These are phyloP conservation scores for Pseudorhiza aurosa DNA, from an alignment of 30 jellyfish, hydroid and myxozoan genomes.

Conservation along the genomic window DNA sequence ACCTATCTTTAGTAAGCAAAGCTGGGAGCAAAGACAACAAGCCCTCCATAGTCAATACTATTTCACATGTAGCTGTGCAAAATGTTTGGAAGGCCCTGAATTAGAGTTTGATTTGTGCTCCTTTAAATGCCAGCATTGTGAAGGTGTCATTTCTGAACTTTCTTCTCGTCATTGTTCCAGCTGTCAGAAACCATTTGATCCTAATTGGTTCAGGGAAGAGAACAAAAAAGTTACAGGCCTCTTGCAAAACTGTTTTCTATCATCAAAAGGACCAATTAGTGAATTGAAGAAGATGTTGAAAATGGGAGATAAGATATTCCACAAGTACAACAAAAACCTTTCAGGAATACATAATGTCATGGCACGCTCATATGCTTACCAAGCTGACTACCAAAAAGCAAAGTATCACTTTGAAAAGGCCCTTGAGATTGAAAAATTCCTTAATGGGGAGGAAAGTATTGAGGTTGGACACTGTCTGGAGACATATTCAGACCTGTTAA, in stretches of 20 bases:
- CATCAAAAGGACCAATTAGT: constrained; percentile 6
- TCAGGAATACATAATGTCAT: constrained; percentile 65
- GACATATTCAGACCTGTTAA: constrained; percentile 71
- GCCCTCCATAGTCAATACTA: constrained; percentile 56
- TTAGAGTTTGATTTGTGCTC: not conserved
- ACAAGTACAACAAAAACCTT: constrained; percentile 32
- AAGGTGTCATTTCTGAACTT: constrained; percentile 6
- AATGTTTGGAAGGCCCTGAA: constrained; percentile 42
- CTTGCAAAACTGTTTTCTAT: not conserved
- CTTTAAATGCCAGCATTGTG: constrained; percentile 46
- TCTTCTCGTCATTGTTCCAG: not conserved
- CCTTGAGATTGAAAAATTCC: constrained; percentile 22
- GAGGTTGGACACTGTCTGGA: constrained; percentile 77
- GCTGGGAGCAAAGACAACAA: constrained; percentile 56
- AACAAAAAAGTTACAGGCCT: not conserved
- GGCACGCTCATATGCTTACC: constrained; percentile 65
- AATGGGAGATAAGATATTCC: constrained; percentile 30
- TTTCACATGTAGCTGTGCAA: constrained; percentile 72
- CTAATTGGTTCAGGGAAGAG: constrained; percentile 2
- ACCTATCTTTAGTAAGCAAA: constrained; percentile 78
- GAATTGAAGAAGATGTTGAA: constrained; percentile 39
- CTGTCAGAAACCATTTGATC: constrained; percentile 30
- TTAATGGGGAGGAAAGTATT: constrained; percentile 76
- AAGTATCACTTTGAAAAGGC: constrained; percentile 46
- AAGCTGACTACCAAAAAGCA: constrained; percentile 38